Evolutionary conservation across 1,140 invertebrate species (phyloP), one percentile per base, ranked within the genome.

Genomic region (Neelides sp.): DNA sequence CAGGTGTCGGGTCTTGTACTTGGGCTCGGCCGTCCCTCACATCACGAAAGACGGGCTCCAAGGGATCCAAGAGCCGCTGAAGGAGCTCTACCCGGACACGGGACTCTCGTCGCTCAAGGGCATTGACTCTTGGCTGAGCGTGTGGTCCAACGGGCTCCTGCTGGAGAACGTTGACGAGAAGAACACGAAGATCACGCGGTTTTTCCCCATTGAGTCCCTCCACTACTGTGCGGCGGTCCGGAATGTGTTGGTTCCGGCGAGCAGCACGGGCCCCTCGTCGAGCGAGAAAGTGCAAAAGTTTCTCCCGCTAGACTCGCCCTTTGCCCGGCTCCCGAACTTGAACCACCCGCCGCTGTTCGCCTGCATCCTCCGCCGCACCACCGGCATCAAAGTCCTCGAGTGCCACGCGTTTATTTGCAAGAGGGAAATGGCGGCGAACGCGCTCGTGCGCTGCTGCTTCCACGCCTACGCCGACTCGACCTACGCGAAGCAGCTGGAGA

Each of bases 371-470:
- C 75, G 94, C 26, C 76, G 94, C 34, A 96, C 92, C 2, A 87
- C 86, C 7, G 94, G 95, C n/a, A 94, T 97, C 57, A 98, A 97
- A 72, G 91, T 98, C 13, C 74, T 98, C 10, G 95, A 99, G 71
- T 99, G 95, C 74, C 94, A 98, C 71, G 91, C 91, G 23, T 99
- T 98, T 68, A 91, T 99, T 61, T 97, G 93, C 69, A 93, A 92
- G 63, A 77, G 88, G 37, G 90, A 93, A 69, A 86, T 89, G 66
- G 89, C 90, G 4, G 89, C 89, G 28, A 94, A 94, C 65, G 90
- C 90, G 49, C 73, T 93, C 62, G 89, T 94, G 30, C 72, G 87
- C 55, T 93, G 89, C 68, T 93, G 89, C 70, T 94, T 94, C 67
- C 89, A 93, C 69, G 86, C 90, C 19, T 93, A 93, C 67, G 89